Conservation (phyloP, 2,113 vertebrate genomes). For the Apeltes quadracus region DNA sequence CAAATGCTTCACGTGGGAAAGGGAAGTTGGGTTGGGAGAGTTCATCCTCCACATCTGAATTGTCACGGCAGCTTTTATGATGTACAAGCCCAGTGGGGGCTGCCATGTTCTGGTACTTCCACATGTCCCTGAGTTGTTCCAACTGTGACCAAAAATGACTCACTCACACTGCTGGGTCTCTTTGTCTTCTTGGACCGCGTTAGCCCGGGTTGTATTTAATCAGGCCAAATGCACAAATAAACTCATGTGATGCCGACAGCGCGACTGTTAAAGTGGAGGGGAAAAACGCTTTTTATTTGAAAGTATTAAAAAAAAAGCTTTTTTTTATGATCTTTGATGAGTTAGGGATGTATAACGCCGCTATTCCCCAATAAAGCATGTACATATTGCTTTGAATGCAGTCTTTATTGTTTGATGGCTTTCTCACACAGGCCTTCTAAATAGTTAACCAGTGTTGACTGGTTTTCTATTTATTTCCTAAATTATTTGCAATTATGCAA, state of each 20-base stretch:
- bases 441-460: constrained; percentile 36
- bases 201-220: constrained; percentile 20
- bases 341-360: constrained; percentile 14
- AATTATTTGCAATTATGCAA: constrained; percentile 26
- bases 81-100: constrained; percentile 46
- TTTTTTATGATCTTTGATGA: constrained; percentile 32
- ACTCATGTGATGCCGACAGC: constrained; percentile 2
- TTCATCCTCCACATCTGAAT: constrained; percentile 69
- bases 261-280: constrained; percentile 5
- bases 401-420: constrained; percentile 29
- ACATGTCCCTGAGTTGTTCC: constrained; percentile 43
- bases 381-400: constrained; percentile 22
- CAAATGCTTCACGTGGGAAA: constrained; percentile 63
- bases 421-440: constrained; percentile 23
- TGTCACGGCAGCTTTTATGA: constrained; percentile 64
- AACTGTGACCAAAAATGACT: constrained; percentile 44
- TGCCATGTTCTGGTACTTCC: constrained; percentile 40
- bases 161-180: constrained; percentile 15
- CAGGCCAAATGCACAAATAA: constrained; percentile 23
- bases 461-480: background rate
- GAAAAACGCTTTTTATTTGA: constrained; percentile 1
- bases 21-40: constrained; percentile 62
- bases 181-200: background rate
- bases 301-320: constrained; percentile 17
- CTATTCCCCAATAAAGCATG: constrained; percentile 25